phyloP scores from a whole-genome alignment of 2,888 invertebrate species.

The Drosophila birchii region DNA sequence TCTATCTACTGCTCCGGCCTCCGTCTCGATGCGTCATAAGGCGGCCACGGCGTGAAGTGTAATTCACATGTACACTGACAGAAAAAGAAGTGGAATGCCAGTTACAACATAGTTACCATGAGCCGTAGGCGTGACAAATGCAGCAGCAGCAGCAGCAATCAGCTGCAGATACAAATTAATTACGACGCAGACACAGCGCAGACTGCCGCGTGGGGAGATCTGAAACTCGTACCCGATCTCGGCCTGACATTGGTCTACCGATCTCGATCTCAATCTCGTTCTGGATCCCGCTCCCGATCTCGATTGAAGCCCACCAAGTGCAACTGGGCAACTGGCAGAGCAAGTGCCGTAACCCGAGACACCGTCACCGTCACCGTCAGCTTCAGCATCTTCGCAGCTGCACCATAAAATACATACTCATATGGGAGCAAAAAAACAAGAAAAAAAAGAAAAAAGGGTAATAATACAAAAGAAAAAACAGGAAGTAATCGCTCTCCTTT shows the following conservation, averaged over 20 bases:
- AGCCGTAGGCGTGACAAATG: constrained; percentile 57
- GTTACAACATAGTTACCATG: constrained; percentile 14
- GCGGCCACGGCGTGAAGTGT: neutral
- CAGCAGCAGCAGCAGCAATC: constrained; percentile 19
- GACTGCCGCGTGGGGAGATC: constrained; percentile 46
- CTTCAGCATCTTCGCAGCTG: constrained; percentile 26
- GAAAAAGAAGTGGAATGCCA: constrained; percentile 8
- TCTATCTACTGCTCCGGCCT: constrained; percentile 1
- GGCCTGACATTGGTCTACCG: constrained; percentile 31
- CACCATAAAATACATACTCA: constrained; percentile 15
- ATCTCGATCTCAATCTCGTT: constrained; percentile 20
- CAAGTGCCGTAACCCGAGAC: constrained; percentile 40
- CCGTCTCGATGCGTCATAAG: constrained; percentile 6
- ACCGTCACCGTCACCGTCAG: neutral
- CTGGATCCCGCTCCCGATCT: constrained; percentile 3
- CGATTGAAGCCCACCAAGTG: constrained; percentile 36
- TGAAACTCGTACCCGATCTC: constrained; percentile 10
- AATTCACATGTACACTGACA: constrained; percentile 6
- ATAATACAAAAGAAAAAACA: constrained; percentile 19
- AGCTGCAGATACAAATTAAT: constrained; percentile 66
- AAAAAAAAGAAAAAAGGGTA: constrained; percentile 9
- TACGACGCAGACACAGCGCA: constrained; percentile 62
- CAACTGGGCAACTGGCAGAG: constrained; percentile 23
- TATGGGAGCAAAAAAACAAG: neutral
- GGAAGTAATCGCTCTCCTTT: constrained; percentile 48